Conservation (phyloP, 30 jellyfish, hydroid and myxozoan genomes). For the Sanderia malayensis region DNA sequence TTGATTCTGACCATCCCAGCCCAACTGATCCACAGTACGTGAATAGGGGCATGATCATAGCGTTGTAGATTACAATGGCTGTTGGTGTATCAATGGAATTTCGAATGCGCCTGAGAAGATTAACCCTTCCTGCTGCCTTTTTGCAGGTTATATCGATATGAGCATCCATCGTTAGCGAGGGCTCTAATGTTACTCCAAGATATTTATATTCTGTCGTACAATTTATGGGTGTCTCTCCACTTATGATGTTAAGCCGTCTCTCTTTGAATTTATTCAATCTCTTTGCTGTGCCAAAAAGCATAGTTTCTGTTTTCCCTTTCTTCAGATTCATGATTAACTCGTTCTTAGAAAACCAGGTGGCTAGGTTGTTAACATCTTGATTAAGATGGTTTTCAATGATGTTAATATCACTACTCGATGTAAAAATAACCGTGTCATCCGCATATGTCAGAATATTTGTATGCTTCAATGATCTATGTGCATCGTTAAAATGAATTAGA, state of each 20-base stretch:
- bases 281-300: slow-evolving; percentile 31
- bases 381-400: slow-evolving; percentile 7
- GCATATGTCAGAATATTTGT: slow-evolving; percentile 26
- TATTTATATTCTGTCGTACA: slow-evolving; percentile 25
- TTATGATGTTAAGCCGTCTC: slow-evolving; percentile 24
- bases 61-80: slow-evolving; percentile 10
- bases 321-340: slow-evolving; percentile 23
- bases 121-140: slow-evolving; percentile 53
- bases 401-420: slow-evolving; percentile 8
- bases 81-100: slow-evolving; percentile 24
- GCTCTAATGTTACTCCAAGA: slow-evolving; percentile 50
- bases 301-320: slow-evolving; percentile 29
- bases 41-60: slow-evolving; percentile 15
- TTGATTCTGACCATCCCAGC: slow-evolving; percentile 4
- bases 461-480: slow-evolving; percentile 4
- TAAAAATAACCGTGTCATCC: slow-evolving; percentile 27
- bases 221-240: slow-evolving; percentile 27
- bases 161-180: slow-evolving; percentile 27
- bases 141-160: slow-evolving; percentile 23
- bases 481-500: slow-evolving; percentile 24
- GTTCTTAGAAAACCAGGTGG: slow-evolving; percentile 22
- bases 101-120: slow-evolving; percentile 36
- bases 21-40: too few relatives aligned
- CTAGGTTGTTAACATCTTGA: slow-evolving; percentile 19
- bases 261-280: slow-evolving; percentile 11